Base-by-base conservation (phyloP, 2,113 vertebrate species). In the Salvator merianae region DNA sequence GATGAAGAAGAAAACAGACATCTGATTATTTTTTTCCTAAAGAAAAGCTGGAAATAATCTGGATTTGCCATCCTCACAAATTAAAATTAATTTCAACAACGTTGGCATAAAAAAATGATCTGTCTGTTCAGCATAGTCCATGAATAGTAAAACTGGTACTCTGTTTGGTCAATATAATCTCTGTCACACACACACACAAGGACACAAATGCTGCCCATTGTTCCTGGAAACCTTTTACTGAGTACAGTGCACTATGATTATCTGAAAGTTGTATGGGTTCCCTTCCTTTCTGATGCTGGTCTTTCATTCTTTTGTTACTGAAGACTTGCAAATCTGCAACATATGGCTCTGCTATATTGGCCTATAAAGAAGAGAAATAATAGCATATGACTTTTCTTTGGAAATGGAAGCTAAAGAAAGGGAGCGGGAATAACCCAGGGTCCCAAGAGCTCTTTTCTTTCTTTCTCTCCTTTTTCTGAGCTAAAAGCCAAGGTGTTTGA, bases 401-500 rank as follows among this genome's bases (percentile, higher is more conserved):
- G 83, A 90, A 84, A 62, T 5, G 83, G 77, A 91, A 88, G 69
- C 74, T 84, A 53, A 88, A 83, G 75, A 30, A 83, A 76, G 89
- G 84, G 50, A 63, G 81, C 36, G 14, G 75, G 72, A 74, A 16
- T 79, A 79, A 36, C 26, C 80, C 32, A 63, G 4, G 34, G 40
- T 90, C 91, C 79, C 90, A 69, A 40, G 89, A 94, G 82, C 82
- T 91, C 55, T 53, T 50, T 50, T 7, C 47, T 50, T 53, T 53
- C 50, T 53, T 53, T 53, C 50, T 53, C 16, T 9, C 34, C 38
- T 91, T 71, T 85, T 90, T 91, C 84, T 72, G 90, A 93, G 88
- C 72, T 82, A 86, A 92, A 95, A 93, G 86, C 90, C 92, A 93
- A 94, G 91, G 92, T 95, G 88, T 94, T 94, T 94, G 94, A 93